Percentiles rank a stretch among this genome's conserved stretches.
Conservation (phyloP, 2,113 vertebrate genomes). For the Stictonetta naevosa region DNA sequence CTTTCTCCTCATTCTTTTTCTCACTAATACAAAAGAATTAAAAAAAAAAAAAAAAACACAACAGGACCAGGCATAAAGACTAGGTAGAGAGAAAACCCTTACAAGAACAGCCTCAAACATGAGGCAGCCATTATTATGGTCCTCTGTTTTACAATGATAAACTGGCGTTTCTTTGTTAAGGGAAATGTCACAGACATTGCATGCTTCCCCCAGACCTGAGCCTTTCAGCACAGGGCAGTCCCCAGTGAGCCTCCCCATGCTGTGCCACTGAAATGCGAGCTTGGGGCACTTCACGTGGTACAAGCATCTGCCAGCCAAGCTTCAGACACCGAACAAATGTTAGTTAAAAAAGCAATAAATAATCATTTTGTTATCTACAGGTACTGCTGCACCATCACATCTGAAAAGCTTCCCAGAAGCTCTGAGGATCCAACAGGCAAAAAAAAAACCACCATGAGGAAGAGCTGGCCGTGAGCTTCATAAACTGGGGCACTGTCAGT, state of each 20-base stretch:
- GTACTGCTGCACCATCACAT: neutral
- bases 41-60: neutral
- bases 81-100: neutral
- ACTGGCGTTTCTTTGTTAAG: slow-evolving; percentile 25
- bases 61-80: neutral
- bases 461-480: neutral
- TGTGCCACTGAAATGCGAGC: neutral
- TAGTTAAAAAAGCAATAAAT: neutral
- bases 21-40: neutral
- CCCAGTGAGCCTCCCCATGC: neutral
- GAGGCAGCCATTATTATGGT: neutral
- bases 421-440: neutral
- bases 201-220: neutral
- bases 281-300: neutral
- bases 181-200: slow-evolving; percentile 18
- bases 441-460: neutral
- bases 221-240: neutral
- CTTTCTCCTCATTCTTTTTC: neutral
- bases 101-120: neutral
- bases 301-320: slow-evolving; percentile 4
- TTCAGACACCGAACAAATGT: neutral
- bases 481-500: neutral
- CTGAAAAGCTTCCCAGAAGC: slow-evolving; percentile 1
- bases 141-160: neutral
- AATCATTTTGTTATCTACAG: slow-evolving; percentile 24